phyloP scores from a whole-genome alignment of 2,797 vertebrate species.

The Echeneis naucrates region DNA sequence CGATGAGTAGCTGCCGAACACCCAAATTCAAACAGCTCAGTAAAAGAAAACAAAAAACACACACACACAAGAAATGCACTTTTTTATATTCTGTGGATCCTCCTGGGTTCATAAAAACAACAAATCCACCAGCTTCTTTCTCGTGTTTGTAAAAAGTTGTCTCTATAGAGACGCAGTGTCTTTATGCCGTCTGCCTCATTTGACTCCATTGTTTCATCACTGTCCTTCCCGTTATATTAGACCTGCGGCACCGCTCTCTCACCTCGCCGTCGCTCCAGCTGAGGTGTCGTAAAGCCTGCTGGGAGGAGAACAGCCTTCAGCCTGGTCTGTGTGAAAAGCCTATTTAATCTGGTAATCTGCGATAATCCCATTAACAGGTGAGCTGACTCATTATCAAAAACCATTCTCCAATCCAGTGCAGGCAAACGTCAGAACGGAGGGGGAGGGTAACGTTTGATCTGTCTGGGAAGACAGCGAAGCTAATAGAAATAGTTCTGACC shows the following conservation, averaged over 20 bases:
- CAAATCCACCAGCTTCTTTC: not conserved
- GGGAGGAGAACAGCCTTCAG: constrained; percentile 57
- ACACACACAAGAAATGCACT: too few species aligned
- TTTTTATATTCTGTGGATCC: too few species aligned
- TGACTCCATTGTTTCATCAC: constrained; percentile 37
- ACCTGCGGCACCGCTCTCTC: constrained; percentile 47
- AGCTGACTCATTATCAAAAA: constrained; percentile 69
- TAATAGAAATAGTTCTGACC: constrained; percentile 56
- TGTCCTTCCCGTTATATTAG: constrained; percentile 32
- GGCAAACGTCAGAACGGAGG: constrained; percentile 27
- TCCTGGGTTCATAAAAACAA: too few species aligned
- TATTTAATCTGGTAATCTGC: constrained; percentile 78
- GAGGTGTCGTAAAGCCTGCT: constrained; percentile 76
- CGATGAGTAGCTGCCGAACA: too few species aligned
- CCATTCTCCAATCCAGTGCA: constrained; percentile 48
- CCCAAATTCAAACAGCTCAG: too few species aligned
- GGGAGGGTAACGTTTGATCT: constrained; percentile 54
- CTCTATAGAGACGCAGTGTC: not conserved
- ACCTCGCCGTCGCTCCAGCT: constrained; percentile 60
- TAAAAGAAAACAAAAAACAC: not conserved
- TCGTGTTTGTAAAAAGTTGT: not conserved
- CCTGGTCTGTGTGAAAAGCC: constrained; percentile 69
- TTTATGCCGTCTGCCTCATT: not conserved
- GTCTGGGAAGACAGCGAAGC: constrained; percentile 40
- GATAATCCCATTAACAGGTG: constrained; percentile 84